Conservation (phyloP, 2,113 vertebrate genomes). For the Probosciger aterrimus region DNA sequence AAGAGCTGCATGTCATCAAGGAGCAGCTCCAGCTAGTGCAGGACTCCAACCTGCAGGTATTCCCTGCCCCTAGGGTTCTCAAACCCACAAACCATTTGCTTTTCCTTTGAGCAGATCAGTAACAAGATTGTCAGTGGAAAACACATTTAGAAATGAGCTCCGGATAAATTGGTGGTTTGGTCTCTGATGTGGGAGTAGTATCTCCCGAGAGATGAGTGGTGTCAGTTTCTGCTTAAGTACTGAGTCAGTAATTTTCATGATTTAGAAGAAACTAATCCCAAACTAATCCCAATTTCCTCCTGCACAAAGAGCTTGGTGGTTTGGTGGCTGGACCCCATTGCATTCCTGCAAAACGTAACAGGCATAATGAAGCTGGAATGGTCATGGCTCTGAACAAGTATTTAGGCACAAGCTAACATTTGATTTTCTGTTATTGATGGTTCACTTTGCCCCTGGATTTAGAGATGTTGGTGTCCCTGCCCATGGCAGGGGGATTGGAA, state of each 20-base stretch:
- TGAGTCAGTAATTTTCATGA: not conserved
- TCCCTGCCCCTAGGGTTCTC: not conserved
- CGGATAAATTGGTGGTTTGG: not conserved
- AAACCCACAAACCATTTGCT: not conserved
- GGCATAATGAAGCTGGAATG: fast-evolving
- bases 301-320: too few species aligned
- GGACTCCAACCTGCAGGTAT: slow-evolving; percentile 81
- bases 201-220: fast-evolving
- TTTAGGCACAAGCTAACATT: not conserved
- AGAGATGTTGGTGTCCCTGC: not conserved
- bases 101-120: not conserved
- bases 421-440: not conserved
- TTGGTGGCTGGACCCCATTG: not conserved
- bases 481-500: not conserved
- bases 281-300: not conserved
- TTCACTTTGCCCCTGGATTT: not conserved
- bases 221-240: not conserved
- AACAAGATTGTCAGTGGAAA: not conserved
- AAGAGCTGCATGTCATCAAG: slow-evolving; percentile 84
- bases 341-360: not conserved
- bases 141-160: not conserved
- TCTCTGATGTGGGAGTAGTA: not conserved
- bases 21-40: slow-evolving; percentile 82
- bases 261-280: not conserved
- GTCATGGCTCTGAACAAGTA: not conserved